Evolutionary conservation across 37 sponge, comb jelly and placozoan species (phyloP).

Genomic region (Ephydatia muelleri): DNA sequence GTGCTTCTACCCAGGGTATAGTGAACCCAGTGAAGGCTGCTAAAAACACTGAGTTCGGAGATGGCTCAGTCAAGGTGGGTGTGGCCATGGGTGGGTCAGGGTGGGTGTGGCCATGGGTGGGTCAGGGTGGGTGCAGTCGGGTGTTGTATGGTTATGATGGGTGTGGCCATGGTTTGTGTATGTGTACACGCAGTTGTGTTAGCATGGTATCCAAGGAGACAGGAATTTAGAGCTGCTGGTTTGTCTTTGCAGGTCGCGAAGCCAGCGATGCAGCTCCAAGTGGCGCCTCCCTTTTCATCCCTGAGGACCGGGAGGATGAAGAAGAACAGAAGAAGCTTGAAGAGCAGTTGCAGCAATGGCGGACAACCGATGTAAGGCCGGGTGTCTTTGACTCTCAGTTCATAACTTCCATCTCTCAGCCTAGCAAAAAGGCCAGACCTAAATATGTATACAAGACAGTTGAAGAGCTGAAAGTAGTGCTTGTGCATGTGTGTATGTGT

Average conservation of each 20-base stretch:
- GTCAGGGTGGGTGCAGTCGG: no score
- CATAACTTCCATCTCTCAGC: background rate
- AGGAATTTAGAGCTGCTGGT: background rate
- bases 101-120: no score
- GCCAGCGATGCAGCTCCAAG: background rate
- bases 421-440: conserved; percentile 55
- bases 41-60: conserved; percentile 57
- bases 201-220: no score
- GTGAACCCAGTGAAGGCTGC: conserved; percentile 86
- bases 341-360: conserved; percentile 78
- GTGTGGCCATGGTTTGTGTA: background rate
- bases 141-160: no score
- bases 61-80: conserved; percentile 29
- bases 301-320: conserved; percentile 71
- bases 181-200: background rate
- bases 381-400: no score
- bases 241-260: background rate
- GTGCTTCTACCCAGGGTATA: conserved; percentile 54
- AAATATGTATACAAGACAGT: conserved; percentile 86
- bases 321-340: conserved; percentile 59
- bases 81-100: no score
- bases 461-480: conserved; percentile 77
- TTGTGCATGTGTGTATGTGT: background rate
- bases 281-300: background rate
- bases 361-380: conserved; percentile 36